Base-by-base conservation (phyloP, 2,888 invertebrate species). In the Dryocosmus kuriphilus region DNA sequence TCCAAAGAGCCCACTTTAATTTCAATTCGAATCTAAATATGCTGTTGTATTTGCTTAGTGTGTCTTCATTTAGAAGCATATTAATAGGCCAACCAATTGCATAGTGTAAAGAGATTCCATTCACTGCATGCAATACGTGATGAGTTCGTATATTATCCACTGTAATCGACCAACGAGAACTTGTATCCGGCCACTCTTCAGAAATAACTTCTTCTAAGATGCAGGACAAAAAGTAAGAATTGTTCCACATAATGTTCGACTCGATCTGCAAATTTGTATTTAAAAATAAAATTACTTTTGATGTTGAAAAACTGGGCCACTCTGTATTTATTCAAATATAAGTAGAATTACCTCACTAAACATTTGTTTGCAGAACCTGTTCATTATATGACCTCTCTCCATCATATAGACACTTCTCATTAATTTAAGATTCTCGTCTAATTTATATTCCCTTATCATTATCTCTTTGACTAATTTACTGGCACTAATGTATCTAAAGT, bases 1-100 rank as follows among this genome's bases (percentile, higher is more conserved):
- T 92, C 92, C 93, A 93, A 22, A 92, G 82, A 6, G 93, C 93
- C 93, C 93, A 93, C 84, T 94, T 94, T 0, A 94, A 88, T 88
- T 93, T 93, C 7, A 94, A 85, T 63, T 93, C 90, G 74, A 94
- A 92, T 32, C 92, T 88, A 84, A 94, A 94, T 22, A 94, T 88
- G 19, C 88, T 86, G 78, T 92, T 92, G 77, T 92, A 92, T 73
- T 89, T 89, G 8, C 82, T 83, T 65, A 92, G 83, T 14, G 88
- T 85, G 24, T 87, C 86, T 30, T 88, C 86, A 74, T 85, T 91
- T 11, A 92, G 79, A 38, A 92, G 84, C 84, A 92, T 89, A 74
- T 89, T 91, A 11, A 92, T 86, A 5, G 92, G 92, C 92, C 92
- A 92, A 32, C 88, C 89, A 57, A 91, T 88, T 32, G 90, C 85